Evolutionary conservation across 2,797 vertebrate species (phyloP), one percentile per base, ranked within the genome.

Genomic region (Enoplosus armatus): DNA sequence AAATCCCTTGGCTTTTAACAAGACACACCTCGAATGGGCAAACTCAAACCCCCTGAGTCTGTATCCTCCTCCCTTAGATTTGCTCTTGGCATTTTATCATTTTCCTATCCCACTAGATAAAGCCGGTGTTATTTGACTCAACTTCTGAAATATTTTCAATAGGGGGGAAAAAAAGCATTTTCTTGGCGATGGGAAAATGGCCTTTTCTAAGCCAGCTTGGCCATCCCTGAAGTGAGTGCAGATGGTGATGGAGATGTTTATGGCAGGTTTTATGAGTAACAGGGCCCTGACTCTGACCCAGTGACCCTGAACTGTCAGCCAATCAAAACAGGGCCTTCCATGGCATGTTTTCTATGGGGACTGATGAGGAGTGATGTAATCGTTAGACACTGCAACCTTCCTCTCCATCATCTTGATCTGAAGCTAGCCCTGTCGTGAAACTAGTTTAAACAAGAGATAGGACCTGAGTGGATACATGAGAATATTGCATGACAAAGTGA

Each of bases 341-440:
- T 83, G 81, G 85, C 85, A 88, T 86, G 90, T 92, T 93, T 92
- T 90, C 92, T 89, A 87, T 88, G 86, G 92, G 90, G 92, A 94
- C 90, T 88, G 92, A 92, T 82, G 87, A 84, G 86, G 85, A 90
- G 87, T 94, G 93, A 95, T 93, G 93, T 94, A 92, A 95, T 90
- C 59, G 72, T 66, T 71, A 83, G 84, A 90, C 82, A 85, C 56
- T 31, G 72, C 82, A 82, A 67, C 71, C 83, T 72, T 81, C 75
- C 58, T 81, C 86, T 82, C 80, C 81, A 86, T 89, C 81, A 76
- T 87, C 83, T 79, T 84, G 76, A 76, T 81, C 62, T 69, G n/a
- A 16, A 41, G 37, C 29, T 27, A 18, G 31, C 14, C 35, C 56
- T 68, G 33, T 45, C 54, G 24, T 53, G 29, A 35, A 82, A 60